A percentile compares a stretch with the other conserved stretches of the same genome.
Conservation (phyloP, 2,888 invertebrate species). For the Chironomus tentans region DNA sequence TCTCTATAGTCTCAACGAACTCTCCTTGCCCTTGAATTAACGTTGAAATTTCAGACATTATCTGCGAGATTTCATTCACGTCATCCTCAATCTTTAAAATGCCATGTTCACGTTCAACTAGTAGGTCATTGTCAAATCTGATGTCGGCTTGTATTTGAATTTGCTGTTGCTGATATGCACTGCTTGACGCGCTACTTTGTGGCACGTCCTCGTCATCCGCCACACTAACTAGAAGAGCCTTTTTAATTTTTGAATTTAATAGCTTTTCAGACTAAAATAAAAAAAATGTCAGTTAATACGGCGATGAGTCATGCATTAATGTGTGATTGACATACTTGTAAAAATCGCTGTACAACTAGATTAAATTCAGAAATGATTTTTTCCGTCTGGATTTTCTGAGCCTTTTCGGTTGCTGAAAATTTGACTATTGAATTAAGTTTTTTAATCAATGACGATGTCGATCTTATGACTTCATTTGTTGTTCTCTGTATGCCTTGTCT, state of each 20-base stretch:
- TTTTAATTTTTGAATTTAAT: not conserved
- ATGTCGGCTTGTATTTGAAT: constrained; percentile 40
- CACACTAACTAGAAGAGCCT: not conserved
- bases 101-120: constrained; percentile 69
- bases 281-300: not conserved
- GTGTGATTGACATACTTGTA: not conserved
- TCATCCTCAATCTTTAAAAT: constrained; percentile 72
- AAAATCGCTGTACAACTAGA: not conserved
- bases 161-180: constrained; percentile 32
- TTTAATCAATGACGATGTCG: constrained; percentile 34
- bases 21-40: constrained; percentile 28
- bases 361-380: constrained; percentile 16
- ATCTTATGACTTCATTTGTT: constrained; percentile 34
- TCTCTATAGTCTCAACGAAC: constrained; percentile 70
- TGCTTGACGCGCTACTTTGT: not conserved
- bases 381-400: not conserved
- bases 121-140: constrained; percentile 70
- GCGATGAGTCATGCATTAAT: not conserved
- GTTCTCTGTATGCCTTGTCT: not conserved
- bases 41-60: constrained; percentile 65
- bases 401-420: constrained; percentile 30
- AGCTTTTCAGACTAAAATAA: not conserved
- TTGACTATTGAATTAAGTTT: constrained; percentile 34
- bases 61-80: constrained; percentile 72
- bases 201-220: not conserved